Base-by-base conservation (phyloP, 2,797 vertebrate genomes). In the Petrocephalus sullivani region DNA sequence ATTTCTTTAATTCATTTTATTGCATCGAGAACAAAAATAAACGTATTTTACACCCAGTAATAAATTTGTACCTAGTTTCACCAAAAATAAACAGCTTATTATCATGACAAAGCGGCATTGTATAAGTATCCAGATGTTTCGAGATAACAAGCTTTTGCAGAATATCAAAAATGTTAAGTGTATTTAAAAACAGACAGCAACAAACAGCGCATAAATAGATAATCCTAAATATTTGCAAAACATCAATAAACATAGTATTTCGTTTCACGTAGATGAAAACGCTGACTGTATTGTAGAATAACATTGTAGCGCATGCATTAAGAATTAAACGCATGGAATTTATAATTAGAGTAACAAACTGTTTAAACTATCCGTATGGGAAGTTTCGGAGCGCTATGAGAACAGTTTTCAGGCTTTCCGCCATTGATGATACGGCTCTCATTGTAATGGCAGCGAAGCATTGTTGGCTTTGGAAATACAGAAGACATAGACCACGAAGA, bases 261-360 rank as follows among this genome's bases (percentile, higher is more conserved):
- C 82, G 19, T 28, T 51, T 54, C 51, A 54, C 82, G 46, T 84
- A 54, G 4, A 84, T 54, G 81, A 49, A 83, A 53, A 84, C 51
- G 21, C 51, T 84, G 46, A 49, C n/a, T 54, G 49, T 23, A 84
- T 53, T 53, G 49, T 23, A 84, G 46, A 53, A 84, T 84, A 54
- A 54, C 19, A 84, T 51, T 84, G 82, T 54, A 84, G 49, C 82
- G 82, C 82, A 84, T 84, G 82, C 82, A 54, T 84, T 54, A 84
- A 51, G n/a, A 84, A 84, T 16, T 53, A 10, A 54, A 53, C 4
- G 82, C 82, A 84, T 84, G 81, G 7, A 51, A 23, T 84, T n/a
- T 1, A 1, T 84, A 21, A 28, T 84, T 84, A 84, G 21, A 21
- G 51, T 84, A 84, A 84, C 51, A 84, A 84, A 12, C 49, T 54